Conservation (phyloP, 2,113 vertebrate species). For the Vicugna pacos region DNA sequence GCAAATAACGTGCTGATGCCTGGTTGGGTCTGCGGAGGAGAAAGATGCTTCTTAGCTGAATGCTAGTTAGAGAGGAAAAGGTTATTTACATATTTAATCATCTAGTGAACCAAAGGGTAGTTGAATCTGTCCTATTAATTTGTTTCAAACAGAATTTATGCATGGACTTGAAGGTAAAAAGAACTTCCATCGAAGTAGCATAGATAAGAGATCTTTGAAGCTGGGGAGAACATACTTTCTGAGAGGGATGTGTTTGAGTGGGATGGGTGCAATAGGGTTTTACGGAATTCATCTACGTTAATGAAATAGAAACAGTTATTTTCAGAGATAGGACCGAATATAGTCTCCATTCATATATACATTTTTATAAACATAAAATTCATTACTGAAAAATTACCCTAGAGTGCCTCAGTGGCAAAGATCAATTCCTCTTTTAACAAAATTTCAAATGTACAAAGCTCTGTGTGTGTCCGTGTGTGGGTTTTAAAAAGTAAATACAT, state of each 20-base stretch:
- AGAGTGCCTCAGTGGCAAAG: neutral
- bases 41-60: neutral
- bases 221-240: neutral
- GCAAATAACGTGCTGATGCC: neutral
- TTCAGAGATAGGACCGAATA: neutral
- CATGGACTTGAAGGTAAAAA: neutral
- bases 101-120: neutral
- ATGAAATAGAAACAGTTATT: neutral
- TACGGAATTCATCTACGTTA: neutral
- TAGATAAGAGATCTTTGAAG: neutral
- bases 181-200: neutral
- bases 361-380: neutral
- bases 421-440: neutral
- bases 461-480: neutral
- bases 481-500: neutral
- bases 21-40: neutral
- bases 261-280: neutral
- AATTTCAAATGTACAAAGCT: neutral
- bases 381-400: neutral
- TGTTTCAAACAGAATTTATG: neutral
- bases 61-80: neutral
- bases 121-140: neutral
- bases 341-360: neutral
- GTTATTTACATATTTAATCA: neutral
- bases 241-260: neutral